Conservation (phyloP, 2,113 vertebrate genomes). For the Strix uralensis region DNA sequence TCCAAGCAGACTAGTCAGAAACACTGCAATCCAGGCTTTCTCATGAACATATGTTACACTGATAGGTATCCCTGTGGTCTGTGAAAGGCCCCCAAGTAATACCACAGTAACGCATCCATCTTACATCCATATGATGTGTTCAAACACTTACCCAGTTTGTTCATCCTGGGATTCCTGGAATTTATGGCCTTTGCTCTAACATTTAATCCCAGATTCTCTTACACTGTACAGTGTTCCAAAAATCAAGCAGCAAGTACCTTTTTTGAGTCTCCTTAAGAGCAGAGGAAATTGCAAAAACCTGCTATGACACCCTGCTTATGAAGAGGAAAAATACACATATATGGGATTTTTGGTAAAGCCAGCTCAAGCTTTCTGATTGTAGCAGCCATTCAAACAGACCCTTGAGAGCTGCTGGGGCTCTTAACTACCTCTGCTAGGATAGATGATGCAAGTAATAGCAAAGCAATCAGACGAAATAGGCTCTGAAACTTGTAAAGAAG, state of each 20-base stretch:
- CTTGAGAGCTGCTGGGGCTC: background rate
- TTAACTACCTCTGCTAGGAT: background rate
- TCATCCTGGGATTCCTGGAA: background rate
- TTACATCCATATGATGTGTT: background rate
- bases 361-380: background rate
- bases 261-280: background rate
- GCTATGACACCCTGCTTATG: background rate
- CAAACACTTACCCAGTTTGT: background rate
- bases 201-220: background rate
- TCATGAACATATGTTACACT: rapidly evolving
- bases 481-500: background rate
- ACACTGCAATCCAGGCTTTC: background rate
- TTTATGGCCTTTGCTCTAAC: background rate
- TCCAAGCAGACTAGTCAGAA: background rate
- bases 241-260: background rate
- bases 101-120: rapidly evolving
- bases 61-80: background rate
- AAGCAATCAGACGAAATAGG: background rate
- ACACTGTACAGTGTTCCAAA: rapidly evolving
- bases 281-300: background rate
- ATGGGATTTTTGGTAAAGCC: background rate
- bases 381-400: background rate
- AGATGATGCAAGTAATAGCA: background rate
- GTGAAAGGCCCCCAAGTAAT: background rate
- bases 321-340: background rate